Base-by-base conservation (phyloP, 2,113 vertebrate species). In the Peucedramus taeniatus region DNA sequence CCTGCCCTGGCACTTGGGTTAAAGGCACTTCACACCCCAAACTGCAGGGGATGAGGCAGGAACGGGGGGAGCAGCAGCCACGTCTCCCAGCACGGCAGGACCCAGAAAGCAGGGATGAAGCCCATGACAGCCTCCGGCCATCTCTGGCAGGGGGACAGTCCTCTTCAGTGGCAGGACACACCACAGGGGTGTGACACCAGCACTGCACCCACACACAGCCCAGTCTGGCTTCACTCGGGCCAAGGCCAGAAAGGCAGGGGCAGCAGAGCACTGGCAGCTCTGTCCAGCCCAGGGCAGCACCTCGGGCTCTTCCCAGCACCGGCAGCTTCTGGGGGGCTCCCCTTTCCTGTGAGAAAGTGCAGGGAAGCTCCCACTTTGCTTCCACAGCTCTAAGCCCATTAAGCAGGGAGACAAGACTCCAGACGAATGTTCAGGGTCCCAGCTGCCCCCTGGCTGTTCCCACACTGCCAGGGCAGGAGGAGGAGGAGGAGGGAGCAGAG, bases 181-280 rank as follows among this genome's bases (percentile, higher is more conserved):
- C 40, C 84, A 15, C 49, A 6, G 44, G 11, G 65, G 18, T 24
- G 37, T 13, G 14, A 56, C 28, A 7, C 11, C 59, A n/a, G 50
- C 87, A 11, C 30, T 7, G 72, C 72, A 17, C 59, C 54, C 51
- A 13, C 22, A 4, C 24, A 24, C 53, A 23, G 20, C 51, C 39
- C 15, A 0, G 15, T 17, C 6, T 10, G 39, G 47, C 68, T 70
- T 31, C 14, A 0, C 13, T 28, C 0, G 0, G 42, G n/a, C 4
- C 54, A 24, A 5, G 10, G 59, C 75, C 50, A 6, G 14, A 45
- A 47, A 65, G 47, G 13, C 49, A 53, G 0, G 84, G 59, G 69
- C 50, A 26, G 39, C 1, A 0, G 8, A 59, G 54, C 78, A 63
- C 33, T 47, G 7, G 2, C 21, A 51, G 54, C 50, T 49, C 81